Base-by-base conservation (phyloP, 2,888 invertebrate genomes). In the Nemotelus pantherinus region DNA sequence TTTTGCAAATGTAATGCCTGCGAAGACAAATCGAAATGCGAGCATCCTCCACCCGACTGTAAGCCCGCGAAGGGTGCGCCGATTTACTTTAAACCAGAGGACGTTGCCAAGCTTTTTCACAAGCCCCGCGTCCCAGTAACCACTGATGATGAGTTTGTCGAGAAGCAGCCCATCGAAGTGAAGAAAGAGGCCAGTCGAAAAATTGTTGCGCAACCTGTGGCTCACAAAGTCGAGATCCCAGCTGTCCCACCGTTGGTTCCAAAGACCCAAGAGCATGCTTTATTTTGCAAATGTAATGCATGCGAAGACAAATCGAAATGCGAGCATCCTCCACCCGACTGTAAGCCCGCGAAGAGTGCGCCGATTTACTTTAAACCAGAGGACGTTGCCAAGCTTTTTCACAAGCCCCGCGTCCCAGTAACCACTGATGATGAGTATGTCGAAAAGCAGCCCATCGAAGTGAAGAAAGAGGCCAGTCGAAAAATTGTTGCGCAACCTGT, bases 1-100 rank as follows among this genome's bases (percentile, higher is more conserved):
- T 53, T 53, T 10, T 63, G 63, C 43, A 25, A 39, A 5, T 63
- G 63, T 41, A 63, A 6, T 43, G 43, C 43, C 43, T 63, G 63
- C 63, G 6, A 25, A 25, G 43, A 63, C 41, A 63, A 63, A 10
- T 63, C 43, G 63, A 63, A 63, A 41, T 63, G 63, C 43, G n/a
- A 57, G 3, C 25, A 10, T 4, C 57, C 57, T 25, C 57, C 57
- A 9, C 3, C 3, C 25, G 25, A 25, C 4, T 63, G 63, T 41
- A 63, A 3, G 6, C 63, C 43, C 2, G 6, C 9, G 9, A 39
- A 63, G 63, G 2, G 5, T 43, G 1, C 6, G 10, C 53, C 53
- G 10, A 50, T 6, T 10, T 7, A 10, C 53, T 50, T 58, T 1
- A 58, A 58, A 58, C 7, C 58, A n/a, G 25, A 9, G 5, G 58